Percentiles rank a stretch among this genome's conserved stretches.
phyloP scores from a whole-genome alignment of 2,113 vertebrate species.

The Lota lota region DNA sequence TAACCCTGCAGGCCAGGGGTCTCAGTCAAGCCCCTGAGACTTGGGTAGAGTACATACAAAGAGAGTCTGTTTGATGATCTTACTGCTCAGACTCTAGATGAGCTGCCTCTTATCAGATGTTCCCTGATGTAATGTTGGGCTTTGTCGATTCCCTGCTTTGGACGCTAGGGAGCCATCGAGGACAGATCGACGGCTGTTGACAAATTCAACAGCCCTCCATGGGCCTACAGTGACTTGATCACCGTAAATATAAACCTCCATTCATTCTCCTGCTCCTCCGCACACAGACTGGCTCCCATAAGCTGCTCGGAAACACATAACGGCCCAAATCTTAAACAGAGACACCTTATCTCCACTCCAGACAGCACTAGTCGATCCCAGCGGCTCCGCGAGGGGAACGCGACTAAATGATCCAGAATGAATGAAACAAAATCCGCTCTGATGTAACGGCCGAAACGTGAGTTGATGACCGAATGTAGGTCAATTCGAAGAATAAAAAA shows the following conservation, averaged over 20 bases:
- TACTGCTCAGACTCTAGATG: constrained; percentile 31
- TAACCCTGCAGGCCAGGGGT: constrained; percentile 46
- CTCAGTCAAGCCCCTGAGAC: constrained; percentile 6
- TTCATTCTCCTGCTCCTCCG: constrained; percentile 27
- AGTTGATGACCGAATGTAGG: no score
- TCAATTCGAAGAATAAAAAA: not conserved
- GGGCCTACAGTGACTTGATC: constrained; percentile 25
- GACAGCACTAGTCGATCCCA: constrained; percentile 18
- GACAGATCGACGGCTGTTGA: no score
- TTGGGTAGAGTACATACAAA: constrained; percentile 27
- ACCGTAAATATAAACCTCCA: constrained; percentile 14
- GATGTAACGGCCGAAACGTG: no score
- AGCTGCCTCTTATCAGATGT: constrained; percentile 32
- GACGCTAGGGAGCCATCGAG: constrained; percentile 11
- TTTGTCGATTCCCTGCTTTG: constrained; percentile 27
- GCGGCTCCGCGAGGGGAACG: no score
- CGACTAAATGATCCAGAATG: not conserved
- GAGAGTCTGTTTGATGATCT: constrained; percentile 52
- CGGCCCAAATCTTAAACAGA: constrained; percentile 25
- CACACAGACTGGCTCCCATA: not conserved
- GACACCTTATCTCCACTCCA: constrained; percentile 26
- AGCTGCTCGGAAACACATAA: constrained; percentile 18
- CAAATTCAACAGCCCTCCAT: not conserved
- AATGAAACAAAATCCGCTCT: not conserved
- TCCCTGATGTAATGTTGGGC: constrained; percentile 62